phyloP scores from a whole-genome alignment of 1,140 invertebrate genomes.

The Lasioglossum albipes region DNA sequence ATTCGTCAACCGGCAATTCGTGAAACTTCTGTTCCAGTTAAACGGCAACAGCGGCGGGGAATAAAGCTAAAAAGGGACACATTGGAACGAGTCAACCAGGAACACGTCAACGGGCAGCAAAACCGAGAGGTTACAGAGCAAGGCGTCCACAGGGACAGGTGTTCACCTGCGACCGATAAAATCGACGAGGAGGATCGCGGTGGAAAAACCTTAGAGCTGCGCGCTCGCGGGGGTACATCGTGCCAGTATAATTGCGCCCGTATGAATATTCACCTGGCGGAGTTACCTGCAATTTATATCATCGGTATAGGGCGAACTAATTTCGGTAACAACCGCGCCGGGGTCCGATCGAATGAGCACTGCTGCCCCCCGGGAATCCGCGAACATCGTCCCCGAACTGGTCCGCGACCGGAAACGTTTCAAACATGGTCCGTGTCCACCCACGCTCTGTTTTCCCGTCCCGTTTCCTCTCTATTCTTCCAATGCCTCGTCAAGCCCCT shows the following conservation, averaged over 20 bases:
- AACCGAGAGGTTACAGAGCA: background rate
- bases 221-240: background rate
- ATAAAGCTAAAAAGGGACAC: background rate
- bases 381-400: conserved; percentile 47
- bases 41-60: background rate
- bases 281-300: conserved; percentile 78
- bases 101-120: background rate
- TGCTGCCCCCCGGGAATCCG: conserved; percentile 73
- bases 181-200: background rate
- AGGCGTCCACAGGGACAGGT: background rate
- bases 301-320: conserved; percentile 77
- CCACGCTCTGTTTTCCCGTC: conserved; percentile 21
- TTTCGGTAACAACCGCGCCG: conserved; percentile 78
- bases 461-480: conserved; percentile 19
- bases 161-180: conserved; percentile 11
- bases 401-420: conserved; percentile 51
- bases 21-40: conserved; percentile 35
- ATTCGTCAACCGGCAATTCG: conserved; percentile 35
- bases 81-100: background rate
- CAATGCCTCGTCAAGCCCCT: background rate
- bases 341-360: conserved; percentile 73
- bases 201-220: background rate
- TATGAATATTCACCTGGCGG: conserved; percentile 64
- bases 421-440: conserved; percentile 22
- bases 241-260: conserved; percentile 16